Base-by-base conservation (phyloP, 2,113 vertebrate species). In the Oncorhynchus keta region DNA sequence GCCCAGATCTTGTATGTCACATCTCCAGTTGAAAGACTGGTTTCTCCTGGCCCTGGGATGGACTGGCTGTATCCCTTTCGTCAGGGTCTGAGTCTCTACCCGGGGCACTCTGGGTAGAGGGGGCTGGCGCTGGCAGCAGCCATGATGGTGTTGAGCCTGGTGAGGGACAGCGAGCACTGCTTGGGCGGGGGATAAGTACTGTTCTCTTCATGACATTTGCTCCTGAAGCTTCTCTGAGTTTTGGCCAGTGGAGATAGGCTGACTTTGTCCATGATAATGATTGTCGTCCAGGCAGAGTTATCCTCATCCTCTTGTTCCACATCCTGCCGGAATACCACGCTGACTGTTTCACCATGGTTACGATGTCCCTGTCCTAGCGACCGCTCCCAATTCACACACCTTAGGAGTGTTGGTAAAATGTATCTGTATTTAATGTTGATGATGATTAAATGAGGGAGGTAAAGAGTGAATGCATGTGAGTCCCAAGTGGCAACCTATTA, bases 91-190 rank as follows among this genome's bases (percentile, higher is more conserved):
- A 28, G 62, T 8, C 8, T 45, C 39, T 45, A 2, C 39, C 39
- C 39, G 39, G 8, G 39, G 39, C 0, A 8, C 39, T 45, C 0
- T 35, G 11, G 8, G 51, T 2, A 84, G 0, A 85, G 69, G 0
- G 88, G 84, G 3, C 77, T 80, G 0, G 48, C n/a, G 0, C 84
- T 68, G 24, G 90, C 90, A 0, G 83, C 72, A 1, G 82, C 83
- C 92, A 94, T 93, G 77, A 94, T 93, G 79, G 89, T 59, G 26
- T 30, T 88, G 49, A 94, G 93, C 66, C 90, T 90, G 0, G 77
- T 93, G 65, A 93, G 76, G 24, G 92, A 94, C 14, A 83, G 45
- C 0, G 91, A 85, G 75, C 93, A 92, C 75, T 88, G 90, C 68
- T 73, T 90, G 16, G 1, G 59, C 13, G 1, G 77, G 79, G 9